Evolutionary conservation across 2,797 vertebrate genomes (phyloP).

Genomic region (Aeoliscus strigatus): DNA sequence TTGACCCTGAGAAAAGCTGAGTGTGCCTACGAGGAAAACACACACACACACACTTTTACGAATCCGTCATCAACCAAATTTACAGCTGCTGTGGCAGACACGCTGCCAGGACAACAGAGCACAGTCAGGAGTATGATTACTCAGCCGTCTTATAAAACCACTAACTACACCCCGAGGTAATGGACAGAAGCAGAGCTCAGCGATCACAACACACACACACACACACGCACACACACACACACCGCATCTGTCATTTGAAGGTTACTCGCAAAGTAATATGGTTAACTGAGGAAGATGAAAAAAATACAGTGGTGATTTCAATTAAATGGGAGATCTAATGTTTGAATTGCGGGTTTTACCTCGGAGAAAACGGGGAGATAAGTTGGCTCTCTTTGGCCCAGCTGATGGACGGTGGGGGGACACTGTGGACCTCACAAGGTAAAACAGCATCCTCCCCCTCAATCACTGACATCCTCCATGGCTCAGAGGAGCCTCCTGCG

Average conservation of each 20-base stretch:
- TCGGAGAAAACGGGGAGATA: slow-evolving; percentile 90
- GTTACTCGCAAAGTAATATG: too few relatives aligned
- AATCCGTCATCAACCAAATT: slow-evolving; percentile 52
- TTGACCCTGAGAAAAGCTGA: slow-evolving; percentile 87
- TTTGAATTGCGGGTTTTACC: slow-evolving; percentile 70
- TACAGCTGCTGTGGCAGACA: slow-evolving; percentile 32
- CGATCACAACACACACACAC: slow-evolving; percentile 12
- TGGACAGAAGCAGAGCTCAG: slow-evolving; percentile 6
- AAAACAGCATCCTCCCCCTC: slow-evolving; percentile 83
- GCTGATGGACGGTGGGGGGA: slow-evolving; percentile 87
- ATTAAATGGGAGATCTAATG: too few relatives aligned
- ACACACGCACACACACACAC: too few relatives aligned
- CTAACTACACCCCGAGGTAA: slow-evolving; percentile 39
- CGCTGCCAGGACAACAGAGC: slow-evolving; percentile 44
- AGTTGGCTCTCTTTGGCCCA: slow-evolving; percentile 93
- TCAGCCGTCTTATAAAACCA: slow-evolving; percentile 53
- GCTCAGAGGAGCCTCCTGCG: slow-evolving; percentile 60
- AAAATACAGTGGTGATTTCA: too few relatives aligned
- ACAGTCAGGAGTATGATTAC: slow-evolving; percentile 61
- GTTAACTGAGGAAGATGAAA: too few relatives aligned
- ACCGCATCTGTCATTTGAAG: too few relatives aligned
- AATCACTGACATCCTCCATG: slow-evolving; percentile 75
- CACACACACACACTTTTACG: slow-evolving; percentile 6
- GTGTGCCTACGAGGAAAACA: slow-evolving; percentile 78
- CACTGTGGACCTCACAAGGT: slow-evolving; percentile 88